Evolutionary conservation across 2,888 invertebrate genomes (phyloP), one percentile per base, ranked within the genome.

Genomic region (Cephus runcator): DNA sequence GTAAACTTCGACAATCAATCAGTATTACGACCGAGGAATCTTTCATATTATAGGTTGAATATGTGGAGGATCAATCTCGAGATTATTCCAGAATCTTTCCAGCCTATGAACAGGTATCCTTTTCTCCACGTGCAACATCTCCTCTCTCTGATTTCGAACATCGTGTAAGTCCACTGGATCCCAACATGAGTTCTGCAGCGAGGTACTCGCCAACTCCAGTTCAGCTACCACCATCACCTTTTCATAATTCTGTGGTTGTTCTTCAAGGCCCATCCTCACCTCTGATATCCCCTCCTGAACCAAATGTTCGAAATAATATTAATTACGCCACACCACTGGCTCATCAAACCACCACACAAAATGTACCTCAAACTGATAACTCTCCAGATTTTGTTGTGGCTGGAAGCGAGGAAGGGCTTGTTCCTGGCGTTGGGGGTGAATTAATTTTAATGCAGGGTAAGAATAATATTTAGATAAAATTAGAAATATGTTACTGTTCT

Each of bases 121-220:
- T 91, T 78, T 90, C 90, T 6, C 88, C 91, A 0, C 83, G 90
- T 78, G 85, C 91, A 4, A 82, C 88, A 4, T 91, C 91, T 30
- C 91, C 91, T 15, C 85, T 91, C 15, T 91, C 90, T 0, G 91
- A 91, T 68, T 91, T 91, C 77, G 91, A 91, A 78, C 90, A 91
- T 80, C 87, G 89, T 11, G 91, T 91, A 36, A 91, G 91, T 83
- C 91, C 91, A 4, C 85, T 90, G 77, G 91, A 91, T 79, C 91
- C 91, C 12, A 94, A 93, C 86, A 92, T 94, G 92, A 93, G 93
- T 88, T 93, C 93, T 56, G 92, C 92, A 33, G 93, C 93, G 71
- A 93, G 94, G 87, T 95, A 95, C 86, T 95, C 95, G 81, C 94
- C 94, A 0, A 91, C 91, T 31, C 91, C 91, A 4, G 91, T 91